Evolutionary conservation across 2,113 vertebrate genomes (phyloP).

Genomic region (Hystrix cristata): DNA sequence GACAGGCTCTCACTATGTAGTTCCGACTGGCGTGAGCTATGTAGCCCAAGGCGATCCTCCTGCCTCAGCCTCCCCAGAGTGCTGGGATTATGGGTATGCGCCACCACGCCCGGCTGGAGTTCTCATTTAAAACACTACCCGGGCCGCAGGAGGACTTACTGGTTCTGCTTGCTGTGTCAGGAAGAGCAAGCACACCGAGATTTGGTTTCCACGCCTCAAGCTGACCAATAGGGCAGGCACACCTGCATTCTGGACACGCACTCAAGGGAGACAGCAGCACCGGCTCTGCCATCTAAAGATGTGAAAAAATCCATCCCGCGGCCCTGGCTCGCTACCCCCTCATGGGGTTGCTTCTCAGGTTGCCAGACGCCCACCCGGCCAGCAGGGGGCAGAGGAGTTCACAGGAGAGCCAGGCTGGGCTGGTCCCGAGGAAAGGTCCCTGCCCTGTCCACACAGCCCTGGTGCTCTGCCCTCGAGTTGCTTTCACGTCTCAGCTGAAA

Average conservation of each 20-base stretch:
- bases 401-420: background rate
- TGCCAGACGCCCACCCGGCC: background rate
- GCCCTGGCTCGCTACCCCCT: background rate
- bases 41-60: background rate
- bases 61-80: background rate
- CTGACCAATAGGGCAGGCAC: background rate
- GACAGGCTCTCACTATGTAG: background rate
- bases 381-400: conserved; percentile 48
- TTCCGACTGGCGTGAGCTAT: background rate
- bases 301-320: background rate
- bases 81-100: background rate
- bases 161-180: background rate
- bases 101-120: background rate
- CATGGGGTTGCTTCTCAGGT: background rate
- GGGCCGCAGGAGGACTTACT: background rate
- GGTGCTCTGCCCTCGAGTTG: rapidly evolving
- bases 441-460: too few relatives aligned
- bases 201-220: background rate
- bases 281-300: background rate
- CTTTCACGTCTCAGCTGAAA: background rate
- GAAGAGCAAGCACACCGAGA: too few relatives aligned
- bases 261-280: background rate
- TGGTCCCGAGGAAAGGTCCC: background rate
- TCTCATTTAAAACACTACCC: background rate
- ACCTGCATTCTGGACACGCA: background rate